Evolutionary conservation across 2,888 invertebrate genomes (phyloP).

Genomic region (Amiota communis): DNA sequence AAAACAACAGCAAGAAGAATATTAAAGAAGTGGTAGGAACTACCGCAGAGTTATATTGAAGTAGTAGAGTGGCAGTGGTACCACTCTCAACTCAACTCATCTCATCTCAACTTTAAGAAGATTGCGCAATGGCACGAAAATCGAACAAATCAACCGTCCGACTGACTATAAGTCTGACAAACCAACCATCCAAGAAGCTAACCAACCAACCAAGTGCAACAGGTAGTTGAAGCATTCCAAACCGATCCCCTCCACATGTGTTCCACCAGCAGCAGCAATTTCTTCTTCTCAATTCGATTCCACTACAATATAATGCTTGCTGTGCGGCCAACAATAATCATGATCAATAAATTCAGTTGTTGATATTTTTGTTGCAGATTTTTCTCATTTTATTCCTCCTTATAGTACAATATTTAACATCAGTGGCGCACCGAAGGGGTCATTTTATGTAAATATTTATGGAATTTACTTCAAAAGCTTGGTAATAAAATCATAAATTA

Average conservation of each 20-base stretch:
- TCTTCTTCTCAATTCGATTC: background rate
- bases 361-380: slow-evolving; percentile 40
- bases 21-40: background rate
- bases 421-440: no score
- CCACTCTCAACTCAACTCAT: no score
- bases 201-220: background rate
- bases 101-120: background rate
- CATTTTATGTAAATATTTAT: no score
- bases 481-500: no score
- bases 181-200: no score
- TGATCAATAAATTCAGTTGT: slow-evolving; percentile 62
- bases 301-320: background rate
- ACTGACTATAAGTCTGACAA: no score
- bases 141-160: background rate
- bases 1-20: slow-evolving; percentile 2
- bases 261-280: background rate
- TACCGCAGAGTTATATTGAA: background rate
- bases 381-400: slow-evolving; percentile 1
- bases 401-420: background rate
- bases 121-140: slow-evolving; percentile 29
- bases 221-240: background rate
- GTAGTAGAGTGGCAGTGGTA: no score
- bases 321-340: slow-evolving; percentile 49
- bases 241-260: background rate
- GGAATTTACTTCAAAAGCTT: no score